Base-by-base conservation (phyloP, 2,888 invertebrate genomes). In the Chirona hameri region DNA sequence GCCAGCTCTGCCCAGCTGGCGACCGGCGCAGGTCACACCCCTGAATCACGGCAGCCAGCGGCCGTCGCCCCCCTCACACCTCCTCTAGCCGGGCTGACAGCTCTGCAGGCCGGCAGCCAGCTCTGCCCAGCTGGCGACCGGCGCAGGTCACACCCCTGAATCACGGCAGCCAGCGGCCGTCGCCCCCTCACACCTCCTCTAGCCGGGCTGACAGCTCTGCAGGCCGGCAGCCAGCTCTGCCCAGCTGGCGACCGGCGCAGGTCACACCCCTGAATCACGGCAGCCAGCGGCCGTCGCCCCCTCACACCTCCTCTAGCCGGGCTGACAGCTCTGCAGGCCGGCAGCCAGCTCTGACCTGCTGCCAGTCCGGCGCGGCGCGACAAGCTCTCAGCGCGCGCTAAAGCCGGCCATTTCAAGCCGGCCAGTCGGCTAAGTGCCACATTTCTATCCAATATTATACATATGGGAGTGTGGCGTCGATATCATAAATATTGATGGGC, bases 401-500 rank as follows among this genome's bases (percentile, higher is more conserved):
- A 72, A 72, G 72, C 72, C 31, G 18, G 10, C 72, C 72, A 72
- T 72, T 72, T 31, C 31, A 31, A 39, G 18, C 21, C 31, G 31
- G 76, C 24, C 46, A 9, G 9, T 1, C 76, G 7, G 76, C 46
- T 24, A 76, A 76, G 76, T 76, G 46, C 24, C 76, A 24, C 76
- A 76, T 39, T 76, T 76, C 76, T 46, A 46, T 76, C 76, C 76
- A 76, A 76, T 76, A 76, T 76, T 76, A 76, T 76, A 76, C 76
- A 76, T 76, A 76, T 76, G 76, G 76, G 76, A 76, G 76, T 46
- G 46, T 4, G 39, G 76, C 10, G 76, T 12, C 76, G 46, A 76
- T 76, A 76, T 46, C 76, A 76, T 76, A 76, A 76, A 76, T 76
- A 76, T 76, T 76, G 76, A 76, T 76, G 46, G 76, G 9, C 46